Evolutionary conservation across 2,888 invertebrate genomes (phyloP), one percentile per base, ranked within the genome.

Genomic region (Trypoxylon attenuatum): DNA sequence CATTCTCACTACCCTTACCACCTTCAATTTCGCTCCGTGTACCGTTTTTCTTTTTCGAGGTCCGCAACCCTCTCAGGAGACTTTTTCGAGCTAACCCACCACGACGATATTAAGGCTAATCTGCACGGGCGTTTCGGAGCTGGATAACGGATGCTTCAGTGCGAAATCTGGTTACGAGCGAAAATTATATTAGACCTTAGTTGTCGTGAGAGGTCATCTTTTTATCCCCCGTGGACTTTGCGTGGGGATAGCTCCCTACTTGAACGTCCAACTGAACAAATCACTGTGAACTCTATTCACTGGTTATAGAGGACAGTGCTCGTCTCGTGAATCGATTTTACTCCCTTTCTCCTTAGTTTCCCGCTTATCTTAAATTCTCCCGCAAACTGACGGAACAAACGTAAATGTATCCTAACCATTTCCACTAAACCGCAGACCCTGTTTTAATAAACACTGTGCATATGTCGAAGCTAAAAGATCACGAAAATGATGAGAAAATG

Each of bases 151-250:
- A 55, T 60, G 62, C 69, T 58, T 62, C 49, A 50, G 50, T 54
- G 62, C n/a, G n/a, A 61, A 71, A 75, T 67, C 70, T 72, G 72
- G 71, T 75, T n/a, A n/a, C 72, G 74, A 76, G 73, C 71, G 73
- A 81, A 78, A 82, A 82, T 82, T 78, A 82, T 82, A 82, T 82
- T 82, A 77, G 75, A 71, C 77, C 76, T 81, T 81, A 81, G 81
- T 82, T 81, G 79, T 82, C 81, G 76, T 70, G 59, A 77, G 63
- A 68, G 69, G 19, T 54, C 60, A 54, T 63, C 65, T 68, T 69
- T 75, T 71, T 71, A 69, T 65, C 61, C 66, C 46, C 43, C 39
- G 38, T 38, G 47, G 61, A 73, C 66, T 77, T 75, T 63, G 50
- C 65, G 46, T 25, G 25, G 68, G 75, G 75, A 77, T 79, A 71